A percentile compares a stretch with the other conserved stretches of the same genome.
These are phyloP conservation scores for Eidolon helvum DNA, from an alignment of 2,113 vertebrate species.

Conservation along the genomic window DNA sequence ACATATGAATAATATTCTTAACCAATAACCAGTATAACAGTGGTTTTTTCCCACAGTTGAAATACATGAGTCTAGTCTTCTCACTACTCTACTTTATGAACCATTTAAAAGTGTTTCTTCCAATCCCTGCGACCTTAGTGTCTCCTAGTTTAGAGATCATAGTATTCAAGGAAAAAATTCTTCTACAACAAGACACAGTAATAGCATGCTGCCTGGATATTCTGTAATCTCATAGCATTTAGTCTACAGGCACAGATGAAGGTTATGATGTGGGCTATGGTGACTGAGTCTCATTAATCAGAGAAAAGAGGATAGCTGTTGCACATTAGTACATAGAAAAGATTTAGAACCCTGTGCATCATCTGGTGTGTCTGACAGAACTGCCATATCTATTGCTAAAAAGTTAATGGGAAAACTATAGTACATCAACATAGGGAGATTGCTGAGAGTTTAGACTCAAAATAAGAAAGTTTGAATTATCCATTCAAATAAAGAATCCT, in stretches of 20 bases:
- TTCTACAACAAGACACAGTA: too few relatives aligned
- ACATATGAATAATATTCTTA: neutral
- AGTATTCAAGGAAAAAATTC: too few relatives aligned
- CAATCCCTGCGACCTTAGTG: neutral
- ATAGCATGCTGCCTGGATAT: neutral
- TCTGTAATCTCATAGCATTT: neutral
- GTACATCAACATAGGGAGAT: neutral
- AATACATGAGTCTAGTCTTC: neutral
- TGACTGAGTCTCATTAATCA: neutral
- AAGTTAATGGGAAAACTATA: neutral
- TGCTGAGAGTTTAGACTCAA: neutral
- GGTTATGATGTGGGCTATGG: neutral
- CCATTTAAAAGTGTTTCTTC: neutral
- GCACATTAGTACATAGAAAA: neutral
- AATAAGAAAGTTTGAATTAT: neutral
- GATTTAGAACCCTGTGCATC: neutral
- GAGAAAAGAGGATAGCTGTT: neutral
- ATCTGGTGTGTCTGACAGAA: neutral
- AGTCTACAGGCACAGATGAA: neutral
- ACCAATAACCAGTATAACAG: neutral
- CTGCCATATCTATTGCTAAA: neutral
- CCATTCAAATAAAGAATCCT: neutral
- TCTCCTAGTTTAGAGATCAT: neutral
- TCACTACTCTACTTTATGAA: neutral
- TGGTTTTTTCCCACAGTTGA: neutral